Percentiles rank a stretch among this genome's conserved stretches.
phyloP scores from a whole-genome alignment of 2,888 invertebrate species.

The Epinotia brunnichana region DNA sequence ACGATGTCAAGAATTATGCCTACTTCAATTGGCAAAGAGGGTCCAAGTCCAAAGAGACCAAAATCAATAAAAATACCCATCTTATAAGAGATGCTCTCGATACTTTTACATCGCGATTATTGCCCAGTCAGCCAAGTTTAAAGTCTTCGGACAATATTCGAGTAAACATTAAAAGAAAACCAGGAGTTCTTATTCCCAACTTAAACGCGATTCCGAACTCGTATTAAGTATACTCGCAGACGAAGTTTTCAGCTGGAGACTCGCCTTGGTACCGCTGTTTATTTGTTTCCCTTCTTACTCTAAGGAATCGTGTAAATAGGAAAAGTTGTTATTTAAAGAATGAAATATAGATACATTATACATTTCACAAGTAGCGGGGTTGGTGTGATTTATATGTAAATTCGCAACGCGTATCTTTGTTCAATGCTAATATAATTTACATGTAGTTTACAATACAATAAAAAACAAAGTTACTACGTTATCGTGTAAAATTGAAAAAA shows the following conservation, averaged over 20 bases:
- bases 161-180: constrained; percentile 41
- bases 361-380: constrained; percentile 5
- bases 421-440: not conserved
- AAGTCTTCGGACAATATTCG: constrained; percentile 31
- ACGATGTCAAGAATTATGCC: not conserved
- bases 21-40: too few species aligned
- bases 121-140: constrained; percentile 14
- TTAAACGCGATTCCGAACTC: constrained; percentile 39
- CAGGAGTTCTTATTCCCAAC: constrained; percentile 41
- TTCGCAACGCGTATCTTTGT: not conserved
- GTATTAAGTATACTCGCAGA: constrained; percentile 34
- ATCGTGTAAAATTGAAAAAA: not conserved
- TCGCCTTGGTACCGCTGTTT: constrained; percentile 41
- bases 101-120: constrained; percentile 8
- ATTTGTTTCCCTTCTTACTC: constrained; percentile 38
- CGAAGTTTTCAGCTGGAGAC: constrained; percentile 36
- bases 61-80: not conserved
- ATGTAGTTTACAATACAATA: not conserved
- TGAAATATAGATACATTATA: constrained; percentile 3
- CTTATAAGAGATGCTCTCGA: not conserved
- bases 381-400: not conserved
- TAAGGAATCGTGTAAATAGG: constrained; percentile 40
- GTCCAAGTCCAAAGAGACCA: not conserved
- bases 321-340: constrained; percentile 35
- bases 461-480: not conserved